These are phyloP conservation scores for Urophycis tenuis DNA, from an alignment of 2,797 vertebrate genomes.

Conservation along the genomic window DNA sequence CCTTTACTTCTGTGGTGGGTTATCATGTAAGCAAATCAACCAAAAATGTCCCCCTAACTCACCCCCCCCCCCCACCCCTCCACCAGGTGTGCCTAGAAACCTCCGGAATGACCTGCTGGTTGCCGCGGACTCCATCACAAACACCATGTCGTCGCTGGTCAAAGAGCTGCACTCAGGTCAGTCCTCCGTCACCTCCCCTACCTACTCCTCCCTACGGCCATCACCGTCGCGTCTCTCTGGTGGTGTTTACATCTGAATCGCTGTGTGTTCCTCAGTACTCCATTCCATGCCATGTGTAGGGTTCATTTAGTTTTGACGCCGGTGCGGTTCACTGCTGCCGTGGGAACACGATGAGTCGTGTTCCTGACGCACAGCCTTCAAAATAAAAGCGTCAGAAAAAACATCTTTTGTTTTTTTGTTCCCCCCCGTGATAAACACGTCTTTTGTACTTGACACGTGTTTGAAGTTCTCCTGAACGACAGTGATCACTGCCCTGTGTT, in stretches of 20 bases:
- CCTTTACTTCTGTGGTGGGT: neutral
- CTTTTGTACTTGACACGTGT: neutral
- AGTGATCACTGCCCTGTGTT: neutral
- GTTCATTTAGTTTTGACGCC: neutral
- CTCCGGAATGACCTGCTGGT: slow-evolving; percentile 93
- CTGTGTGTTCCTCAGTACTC: neutral
- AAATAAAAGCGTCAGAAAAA: neutral
- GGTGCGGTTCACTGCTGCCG: neutral
- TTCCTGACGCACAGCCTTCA: neutral
- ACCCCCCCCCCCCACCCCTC: slow-evolving; percentile 13
- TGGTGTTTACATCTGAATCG: neutral
- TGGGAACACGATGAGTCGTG: neutral
- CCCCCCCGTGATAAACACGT: neutral
- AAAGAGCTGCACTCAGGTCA: slow-evolving; percentile 96
- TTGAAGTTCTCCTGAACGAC: neutral
- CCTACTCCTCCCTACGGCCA: neutral
- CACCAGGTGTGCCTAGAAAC: slow-evolving; percentile 87
- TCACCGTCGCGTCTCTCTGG: neutral
- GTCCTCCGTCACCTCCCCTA: slow-evolving; percentile 13
- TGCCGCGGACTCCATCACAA: slow-evolving; percentile 96
- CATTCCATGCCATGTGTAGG: neutral
- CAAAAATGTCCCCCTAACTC: neutral
- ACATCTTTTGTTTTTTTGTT: neutral
- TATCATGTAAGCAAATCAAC: neutral
- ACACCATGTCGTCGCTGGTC: slow-evolving; percentile 96